Base-by-base conservation (phyloP, 1,140 invertebrate species). In the Mylabris phalerata region DNA sequence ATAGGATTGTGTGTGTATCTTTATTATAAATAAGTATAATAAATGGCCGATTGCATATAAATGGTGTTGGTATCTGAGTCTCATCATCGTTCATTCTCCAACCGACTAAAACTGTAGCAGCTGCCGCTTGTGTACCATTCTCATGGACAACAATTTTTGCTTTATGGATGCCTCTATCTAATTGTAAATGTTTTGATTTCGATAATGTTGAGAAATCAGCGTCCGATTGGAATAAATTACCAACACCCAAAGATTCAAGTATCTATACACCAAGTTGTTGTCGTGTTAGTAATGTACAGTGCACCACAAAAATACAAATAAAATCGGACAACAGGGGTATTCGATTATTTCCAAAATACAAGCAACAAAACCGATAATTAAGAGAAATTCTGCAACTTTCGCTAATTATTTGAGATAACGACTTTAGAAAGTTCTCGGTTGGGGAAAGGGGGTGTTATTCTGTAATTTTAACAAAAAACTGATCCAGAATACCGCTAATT, bases 1-100 rank as follows among this genome's bases (percentile, higher is more conserved):
- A 87, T 0, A 85, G 66, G 26, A 86, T 76, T 0, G 73, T 77
- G 24, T 76, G 72, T 1, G 67, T 73, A 0, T 68, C 40, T 61
- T 78, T 80, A 60, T 86, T 82, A 55, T 80, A 84, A 45, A 88
- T 80, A 19, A 86, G 67, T 62, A 84, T 86, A 6, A 84, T 65
- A 62, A 88, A 88, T 0, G 85, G 85, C 70, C 81, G 82, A 67
- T 86, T 82, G 55, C 81, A 82, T 26, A 75, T 77, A 68, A 89
- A 89, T 32, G 75, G 48, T 0, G 75, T 74, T 0, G 79, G 78
- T 32, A 5, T 4, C 38, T 79, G 76, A 1, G 59, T 89, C 75
- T 38, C 87, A 84, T 9, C 87, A 88, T 10, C 89, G 51, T 49
- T 67, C 50, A 67, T 67, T 50, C 84, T 73, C 70, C 82, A 82